Base-by-base conservation (phyloP, 2,113 vertebrate species). In the Xiphias gladius region DNA sequence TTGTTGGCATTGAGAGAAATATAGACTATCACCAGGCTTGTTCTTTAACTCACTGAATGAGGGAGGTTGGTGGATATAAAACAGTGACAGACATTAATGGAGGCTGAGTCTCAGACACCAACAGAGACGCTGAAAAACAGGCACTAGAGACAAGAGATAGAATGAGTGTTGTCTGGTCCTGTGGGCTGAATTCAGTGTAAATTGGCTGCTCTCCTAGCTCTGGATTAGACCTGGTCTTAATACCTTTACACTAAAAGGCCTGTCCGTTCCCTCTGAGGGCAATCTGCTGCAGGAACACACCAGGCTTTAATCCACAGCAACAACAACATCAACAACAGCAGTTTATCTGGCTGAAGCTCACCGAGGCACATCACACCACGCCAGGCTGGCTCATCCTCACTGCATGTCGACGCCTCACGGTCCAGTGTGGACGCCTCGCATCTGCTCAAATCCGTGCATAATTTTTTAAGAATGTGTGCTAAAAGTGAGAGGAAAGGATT, bases 151-250 rank as follows among this genome's bases (percentile, higher is more conserved):
- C n/a, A 11, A 7, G 32, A 50, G 17, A 71, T 0, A 43, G 57
- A 26, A 7, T n/a, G 35, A 70, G 68, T 19, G 80, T 63, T 20
- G 80, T 37, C 80, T 52, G 28, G 48, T 76, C 84, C 73, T 17
- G 22, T 46, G 76, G 58, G 75, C 57, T 68, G 67, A 76, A 80
- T 90, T 84, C 88, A 79, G 80, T 86, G 77, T 80, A 92, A 90
- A 91, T 91, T 92, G 91, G 89, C 90, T 68, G 81, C 83, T 88
- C 82, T 91, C 86, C 90, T 28, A 22, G 68, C 79, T 78, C 71
- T n/a, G 89, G 92, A 91, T 94, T 93, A 94, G 83, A 91, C 80
- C 81, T 73, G 79, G 57, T 46, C 76, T 89, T 92, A 94, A 93
- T 87, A 90, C 90, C 85, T 88, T 89, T 52, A 90, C 91, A 83